Conservation (phyloP, 2,113 vertebrate species). For the Alligator sinensis region DNA sequence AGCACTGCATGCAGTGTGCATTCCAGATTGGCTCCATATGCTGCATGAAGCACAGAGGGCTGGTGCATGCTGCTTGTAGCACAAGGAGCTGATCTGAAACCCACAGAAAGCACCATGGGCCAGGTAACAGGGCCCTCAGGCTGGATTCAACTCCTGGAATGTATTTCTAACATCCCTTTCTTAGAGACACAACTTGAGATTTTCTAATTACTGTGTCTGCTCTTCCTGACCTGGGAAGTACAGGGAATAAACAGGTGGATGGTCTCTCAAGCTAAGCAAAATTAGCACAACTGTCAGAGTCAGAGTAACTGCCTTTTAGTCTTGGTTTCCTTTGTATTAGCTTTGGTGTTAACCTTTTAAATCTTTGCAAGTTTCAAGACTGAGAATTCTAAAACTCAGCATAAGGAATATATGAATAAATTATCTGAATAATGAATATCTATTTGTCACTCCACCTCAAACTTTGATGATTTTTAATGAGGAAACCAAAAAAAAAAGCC, state of each 20-base stretch:
- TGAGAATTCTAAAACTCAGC: background rate
- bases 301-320: background rate
- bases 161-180: background rate
- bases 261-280: background rate
- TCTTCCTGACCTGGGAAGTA: background rate
- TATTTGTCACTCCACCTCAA: background rate
- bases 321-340: background rate
- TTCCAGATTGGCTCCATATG: no score
- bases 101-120: no score
- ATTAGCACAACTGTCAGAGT: background rate
- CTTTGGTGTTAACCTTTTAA: background rate
- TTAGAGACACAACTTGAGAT: no score
- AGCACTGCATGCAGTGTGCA: no score
- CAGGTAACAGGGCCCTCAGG: no score
- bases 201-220: constrained; percentile 29
- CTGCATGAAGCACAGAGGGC: no score
- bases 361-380: background rate
- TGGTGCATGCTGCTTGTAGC: no score
- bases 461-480: fast-evolving
- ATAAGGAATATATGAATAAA: background rate
- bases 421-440: background rate
- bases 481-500: background rate
- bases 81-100: no score
- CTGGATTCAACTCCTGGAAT: no score
- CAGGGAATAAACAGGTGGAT: background rate